A percentile compares a stretch with the other conserved stretches of the same genome.
Evolutionary conservation across 1,140 invertebrate genomes (phyloP).

Genomic region (Scaptomyza pallida): DNA sequence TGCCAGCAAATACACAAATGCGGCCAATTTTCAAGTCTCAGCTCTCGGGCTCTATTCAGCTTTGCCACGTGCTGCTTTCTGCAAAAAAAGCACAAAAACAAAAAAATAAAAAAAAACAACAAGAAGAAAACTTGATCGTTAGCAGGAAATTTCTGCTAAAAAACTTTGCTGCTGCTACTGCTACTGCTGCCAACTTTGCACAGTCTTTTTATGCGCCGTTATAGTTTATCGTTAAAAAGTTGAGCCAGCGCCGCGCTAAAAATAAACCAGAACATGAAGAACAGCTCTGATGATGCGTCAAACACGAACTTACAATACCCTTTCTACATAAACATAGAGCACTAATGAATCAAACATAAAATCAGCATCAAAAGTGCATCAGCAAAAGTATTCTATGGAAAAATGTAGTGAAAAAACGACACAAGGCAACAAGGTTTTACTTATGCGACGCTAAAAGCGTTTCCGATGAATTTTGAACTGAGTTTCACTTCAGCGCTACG

Average conservation of each 20-base stretch:
- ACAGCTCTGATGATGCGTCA: neutral
- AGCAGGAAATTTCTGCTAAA: slow-evolving; percentile 68
- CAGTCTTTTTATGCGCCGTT: slow-evolving; percentile 69
- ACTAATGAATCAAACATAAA: no score
- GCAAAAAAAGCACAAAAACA: neutral
- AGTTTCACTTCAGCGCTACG: no score
- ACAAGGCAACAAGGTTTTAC: no score
- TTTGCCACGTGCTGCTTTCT: slow-evolving; percentile 26
- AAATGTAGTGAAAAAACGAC: no score
- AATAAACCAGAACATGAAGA: slow-evolving; percentile 24
- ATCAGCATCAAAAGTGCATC: no score
- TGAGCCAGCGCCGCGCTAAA: slow-evolving; percentile 22
- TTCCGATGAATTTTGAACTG: no score
- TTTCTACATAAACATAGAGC: neutral
- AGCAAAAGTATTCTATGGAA: no score
- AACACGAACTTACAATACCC: slow-evolving; percentile 3
- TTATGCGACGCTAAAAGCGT: no score
- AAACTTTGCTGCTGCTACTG: slow-evolving; percentile 53
- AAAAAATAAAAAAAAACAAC: neutral
- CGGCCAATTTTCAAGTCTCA: slow-evolving; percentile 62
- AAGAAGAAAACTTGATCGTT: slow-evolving; percentile 66
- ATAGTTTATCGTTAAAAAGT: slow-evolving; percentile 77
- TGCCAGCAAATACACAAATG: slow-evolving; percentile 52
- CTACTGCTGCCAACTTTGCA: slow-evolving; percentile 52
- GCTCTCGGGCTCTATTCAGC: slow-evolving; percentile 10